Percentiles rank a stretch among this genome's conserved stretches.
Evolutionary conservation across 2,888 invertebrate genomes (phyloP).

Genomic region (Cheilosia variabilis): DNA sequence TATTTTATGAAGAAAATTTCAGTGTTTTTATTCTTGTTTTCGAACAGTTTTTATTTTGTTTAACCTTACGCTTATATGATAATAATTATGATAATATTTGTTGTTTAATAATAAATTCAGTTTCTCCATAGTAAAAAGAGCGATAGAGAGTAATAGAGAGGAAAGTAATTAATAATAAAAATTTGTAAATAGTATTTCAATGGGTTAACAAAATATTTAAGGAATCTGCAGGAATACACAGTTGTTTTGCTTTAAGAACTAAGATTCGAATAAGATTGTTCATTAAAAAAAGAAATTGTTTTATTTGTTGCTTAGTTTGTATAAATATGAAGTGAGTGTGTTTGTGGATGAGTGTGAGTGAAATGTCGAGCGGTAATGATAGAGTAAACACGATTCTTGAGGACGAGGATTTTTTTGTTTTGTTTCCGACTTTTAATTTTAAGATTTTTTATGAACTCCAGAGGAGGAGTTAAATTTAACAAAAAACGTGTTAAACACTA

Average conservation of each 20-base stretch:
- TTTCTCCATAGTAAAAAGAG: slow-evolving; percentile 65
- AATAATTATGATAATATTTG: slow-evolving; percentile 65
- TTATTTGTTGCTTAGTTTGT: slow-evolving; percentile 61
- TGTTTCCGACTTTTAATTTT: slow-evolving; percentile 56
- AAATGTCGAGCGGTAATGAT: slow-evolving; percentile 68
- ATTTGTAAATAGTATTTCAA: slow-evolving; percentile 62
- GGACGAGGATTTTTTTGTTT: slow-evolving; percentile 60
- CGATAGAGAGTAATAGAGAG: slow-evolving; percentile 57
- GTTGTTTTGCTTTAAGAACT: slow-evolving; percentile 48
- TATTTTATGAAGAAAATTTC: slow-evolving; percentile 64
- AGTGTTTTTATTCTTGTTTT: slow-evolving; percentile 42
- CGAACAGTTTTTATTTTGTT: slow-evolving; percentile 31
- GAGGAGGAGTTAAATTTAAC: slow-evolving; percentile 28
- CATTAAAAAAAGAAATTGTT: slow-evolving; percentile 61
- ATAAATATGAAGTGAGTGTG: slow-evolving; percentile 28
- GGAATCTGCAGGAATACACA: slow-evolving; percentile 41
- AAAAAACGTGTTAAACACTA: slow-evolving; percentile 23
- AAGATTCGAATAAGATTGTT: slow-evolving; percentile 75
- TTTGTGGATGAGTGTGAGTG: slow-evolving; percentile 41
- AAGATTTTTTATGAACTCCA: slow-evolving; percentile 33
- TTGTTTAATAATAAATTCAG: slow-evolving; percentile 67
- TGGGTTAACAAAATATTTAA: slow-evolving; percentile 32
- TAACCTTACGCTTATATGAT: slow-evolving; percentile 67
- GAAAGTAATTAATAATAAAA: slow-evolving; percentile 59
- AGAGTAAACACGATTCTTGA: slow-evolving; percentile 65